Evolutionary conservation across 2,113 vertebrate genomes (phyloP).

Genomic region (Spheniscus mendiculus): DNA sequence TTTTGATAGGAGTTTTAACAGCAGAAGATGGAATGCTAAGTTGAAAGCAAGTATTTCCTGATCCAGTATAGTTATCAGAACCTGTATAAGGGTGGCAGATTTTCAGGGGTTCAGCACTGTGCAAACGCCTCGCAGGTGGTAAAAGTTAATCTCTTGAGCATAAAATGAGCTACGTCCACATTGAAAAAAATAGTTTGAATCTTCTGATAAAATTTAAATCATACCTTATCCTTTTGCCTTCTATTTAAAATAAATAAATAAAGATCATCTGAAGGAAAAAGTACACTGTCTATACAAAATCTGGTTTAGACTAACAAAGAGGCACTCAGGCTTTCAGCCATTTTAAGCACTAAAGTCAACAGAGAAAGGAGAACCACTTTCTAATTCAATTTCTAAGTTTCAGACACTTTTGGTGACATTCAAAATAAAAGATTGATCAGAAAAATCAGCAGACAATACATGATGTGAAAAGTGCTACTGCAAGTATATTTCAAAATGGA

Average conservation of each 20-base stretch:
- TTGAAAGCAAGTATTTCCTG: not conserved
- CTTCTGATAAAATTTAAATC: not conserved
- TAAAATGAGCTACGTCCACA: not conserved
- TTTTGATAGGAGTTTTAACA: not conserved
- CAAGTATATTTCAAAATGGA: not conserved
- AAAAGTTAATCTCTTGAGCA: not conserved
- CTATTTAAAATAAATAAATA: not conserved
- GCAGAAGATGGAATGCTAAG: not conserved
- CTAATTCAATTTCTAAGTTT: not conserved
- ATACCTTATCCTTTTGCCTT: not conserved
- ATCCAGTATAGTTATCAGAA: not conserved
- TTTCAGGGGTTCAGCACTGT: not conserved
- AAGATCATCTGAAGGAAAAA: not conserved
- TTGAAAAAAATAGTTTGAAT: not conserved
- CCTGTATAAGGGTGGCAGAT: not conserved
- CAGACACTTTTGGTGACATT: not conserved
- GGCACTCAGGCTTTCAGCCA: not conserved
- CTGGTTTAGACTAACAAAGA: not conserved
- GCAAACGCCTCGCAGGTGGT: not conserved
- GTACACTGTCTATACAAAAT: not conserved
- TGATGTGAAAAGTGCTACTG: not conserved
- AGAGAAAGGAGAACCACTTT: not conserved
- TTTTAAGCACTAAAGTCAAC: not conserved
- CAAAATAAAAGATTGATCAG: not conserved
- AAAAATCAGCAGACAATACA: not conserved